A percentile compares a stretch with the other conserved stretches of the same genome.
phyloP scores from a whole-genome alignment of 2,113 vertebrate species.

The Furnarius figulus region DNA sequence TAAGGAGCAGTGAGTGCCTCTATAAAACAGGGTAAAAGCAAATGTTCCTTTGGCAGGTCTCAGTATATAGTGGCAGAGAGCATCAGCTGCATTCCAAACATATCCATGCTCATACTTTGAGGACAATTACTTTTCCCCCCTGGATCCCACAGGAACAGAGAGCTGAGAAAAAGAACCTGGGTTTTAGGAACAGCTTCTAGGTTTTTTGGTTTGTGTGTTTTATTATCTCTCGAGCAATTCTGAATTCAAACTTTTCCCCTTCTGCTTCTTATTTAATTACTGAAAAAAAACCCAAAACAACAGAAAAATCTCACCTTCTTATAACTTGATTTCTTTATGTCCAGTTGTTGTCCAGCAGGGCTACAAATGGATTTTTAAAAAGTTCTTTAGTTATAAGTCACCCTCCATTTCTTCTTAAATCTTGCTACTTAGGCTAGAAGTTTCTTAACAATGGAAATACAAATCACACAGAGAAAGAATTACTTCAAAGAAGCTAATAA shows the following conservation, averaged over 20 bases:
- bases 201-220: not conserved
- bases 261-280: not conserved
- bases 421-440: slow-evolving; percentile 1
- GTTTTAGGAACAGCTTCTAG: not conserved
- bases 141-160: not conserved
- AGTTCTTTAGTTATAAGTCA: not conserved
- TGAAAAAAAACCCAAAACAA: rapidly evolving
- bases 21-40: not conserved
- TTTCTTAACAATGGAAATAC: not conserved
- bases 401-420: not conserved
- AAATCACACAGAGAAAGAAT: not conserved
- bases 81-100: not conserved
- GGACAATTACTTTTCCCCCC: not conserved
- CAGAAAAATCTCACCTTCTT: slow-evolving; percentile 85
- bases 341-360: slow-evolving; percentile 88
- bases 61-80: not conserved
- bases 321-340: slow-evolving; percentile 96
- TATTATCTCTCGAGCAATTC: not conserved
- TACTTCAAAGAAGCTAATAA: not conserved
- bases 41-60: not conserved
- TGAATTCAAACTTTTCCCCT: not conserved
- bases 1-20: not conserved
- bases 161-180: not conserved
- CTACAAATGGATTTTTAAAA: slow-evolving; percentile 68
- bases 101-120: not conserved